These are phyloP conservation scores for Cristatella mucedo DNA, from an alignment of 2,888 invertebrate genomes.

Conservation along the genomic window DNA sequence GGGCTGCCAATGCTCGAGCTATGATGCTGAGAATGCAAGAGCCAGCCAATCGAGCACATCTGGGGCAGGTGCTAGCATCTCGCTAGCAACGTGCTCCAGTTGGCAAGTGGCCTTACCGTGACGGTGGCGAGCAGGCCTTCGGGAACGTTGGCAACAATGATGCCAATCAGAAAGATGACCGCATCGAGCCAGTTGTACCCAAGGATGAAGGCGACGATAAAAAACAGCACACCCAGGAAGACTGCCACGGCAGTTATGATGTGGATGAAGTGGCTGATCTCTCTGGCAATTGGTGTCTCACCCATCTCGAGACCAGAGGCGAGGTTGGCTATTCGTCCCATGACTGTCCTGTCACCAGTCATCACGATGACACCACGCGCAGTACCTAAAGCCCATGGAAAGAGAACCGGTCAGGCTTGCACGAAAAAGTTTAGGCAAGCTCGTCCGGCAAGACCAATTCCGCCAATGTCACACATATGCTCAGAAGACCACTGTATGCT, in stretches of 20 bases:
- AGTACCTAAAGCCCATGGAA: too few relatives aligned
- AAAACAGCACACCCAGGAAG: conserved; percentile 17
- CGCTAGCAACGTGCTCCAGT: too few relatives aligned
- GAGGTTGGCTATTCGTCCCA: conserved; percentile 85
- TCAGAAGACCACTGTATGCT: too few relatives aligned
- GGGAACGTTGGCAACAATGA: conserved; percentile 13
- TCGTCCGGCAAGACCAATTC: too few relatives aligned
- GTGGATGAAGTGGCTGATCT: conserved; percentile 25
- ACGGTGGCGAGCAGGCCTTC: conserved; percentile 13
- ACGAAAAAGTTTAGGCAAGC: too few relatives aligned
- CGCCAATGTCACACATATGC: too few relatives aligned
- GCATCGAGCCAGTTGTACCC: conserved; percentile 12
- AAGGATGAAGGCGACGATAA: conserved; percentile 10
- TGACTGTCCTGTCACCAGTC: conserved; percentile 86
- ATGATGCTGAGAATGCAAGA: background rate
- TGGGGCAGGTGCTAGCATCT: too few relatives aligned
- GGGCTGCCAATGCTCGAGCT: background rate
- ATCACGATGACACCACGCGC: conserved; percentile 59
- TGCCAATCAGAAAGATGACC: conserved; percentile 44
- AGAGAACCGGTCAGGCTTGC: too few relatives aligned
- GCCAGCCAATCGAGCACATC: background rate
- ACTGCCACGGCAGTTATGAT: conserved; percentile 39
- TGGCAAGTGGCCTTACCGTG: conserved; percentile 9
- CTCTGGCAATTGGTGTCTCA: conserved; percentile 11
- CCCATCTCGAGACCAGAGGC: conserved; percentile 58